phyloP scores from a whole-genome alignment of 2,888 invertebrate genomes.

The Dolichopus griseipennis region DNA sequence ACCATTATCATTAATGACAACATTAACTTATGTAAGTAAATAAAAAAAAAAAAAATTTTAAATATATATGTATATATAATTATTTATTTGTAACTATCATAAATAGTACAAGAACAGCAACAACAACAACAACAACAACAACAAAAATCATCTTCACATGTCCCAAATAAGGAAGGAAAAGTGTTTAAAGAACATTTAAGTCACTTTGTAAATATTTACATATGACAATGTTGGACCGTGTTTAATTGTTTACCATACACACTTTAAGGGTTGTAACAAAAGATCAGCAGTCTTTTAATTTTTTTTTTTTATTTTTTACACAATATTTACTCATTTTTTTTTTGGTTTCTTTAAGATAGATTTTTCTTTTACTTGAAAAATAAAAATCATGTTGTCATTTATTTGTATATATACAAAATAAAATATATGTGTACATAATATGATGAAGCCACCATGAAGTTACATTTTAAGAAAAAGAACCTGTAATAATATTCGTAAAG shows the following conservation, averaged over 20 bases:
- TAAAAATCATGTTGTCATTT: not conserved
- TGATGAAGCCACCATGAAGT: not conserved
- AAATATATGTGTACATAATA: no score
- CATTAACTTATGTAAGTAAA: no score
- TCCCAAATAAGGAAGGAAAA: no score
- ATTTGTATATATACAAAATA: not conserved
- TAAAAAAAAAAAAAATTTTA: no score
- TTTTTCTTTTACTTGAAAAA: not conserved
- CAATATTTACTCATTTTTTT: not conserved
- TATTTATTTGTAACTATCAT: no score
- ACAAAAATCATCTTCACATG: no score
- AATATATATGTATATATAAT: no score
- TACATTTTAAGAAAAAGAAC: not conserved
- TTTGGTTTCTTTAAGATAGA: not conserved
- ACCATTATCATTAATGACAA: no score
- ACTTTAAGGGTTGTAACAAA: constrained; percentile 9
- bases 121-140: no score
- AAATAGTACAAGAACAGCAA: no score
- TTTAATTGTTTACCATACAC: constrained; percentile 7
- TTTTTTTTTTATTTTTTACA: not conserved
- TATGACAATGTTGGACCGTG: constrained; percentile 8
- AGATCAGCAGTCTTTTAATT: not conserved
- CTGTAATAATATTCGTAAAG: not conserved
- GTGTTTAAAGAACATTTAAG: not conserved
- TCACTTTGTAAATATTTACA: constrained; percentile 8